Evolutionary conservation across 2,797 vertebrate genomes (phyloP).

Genomic region (Erethizon dorsatum): DNA sequence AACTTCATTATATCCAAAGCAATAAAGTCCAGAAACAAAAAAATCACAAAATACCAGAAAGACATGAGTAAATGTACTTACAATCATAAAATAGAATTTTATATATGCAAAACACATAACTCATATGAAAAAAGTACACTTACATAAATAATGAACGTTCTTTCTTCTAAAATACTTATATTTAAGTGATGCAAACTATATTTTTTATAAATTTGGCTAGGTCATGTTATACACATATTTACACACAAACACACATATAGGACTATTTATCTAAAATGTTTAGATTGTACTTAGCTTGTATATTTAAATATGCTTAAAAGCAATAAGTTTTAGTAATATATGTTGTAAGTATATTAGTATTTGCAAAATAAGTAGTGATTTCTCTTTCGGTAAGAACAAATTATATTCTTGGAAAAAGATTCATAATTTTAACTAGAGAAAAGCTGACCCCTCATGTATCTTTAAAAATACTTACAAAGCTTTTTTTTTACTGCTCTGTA

Average conservation of each 20-base stretch:
- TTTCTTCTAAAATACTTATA: neutral
- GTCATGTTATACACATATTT: neutral
- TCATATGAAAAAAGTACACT: neutral
- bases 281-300: neutral
- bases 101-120: neutral
- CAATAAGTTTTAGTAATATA: neutral
- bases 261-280: neutral
- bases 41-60: neutral
- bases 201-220: neutral
- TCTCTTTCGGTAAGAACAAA: neutral
- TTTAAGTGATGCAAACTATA: neutral
- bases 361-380: neutral
- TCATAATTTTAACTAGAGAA: conserved; percentile 28
- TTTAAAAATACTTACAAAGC: conserved; percentile 11
- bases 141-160: neutral
- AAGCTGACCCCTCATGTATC: neutral
- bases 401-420: neutral
- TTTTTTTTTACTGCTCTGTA: neutral
- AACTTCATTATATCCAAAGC: neutral
- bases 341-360: conserved; percentile 1
- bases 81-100: neutral
- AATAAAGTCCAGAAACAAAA: neutral
- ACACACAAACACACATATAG: neutral
- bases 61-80: neutral
- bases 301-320: neutral